Evolutionary conservation across 2,113 vertebrate genomes (phyloP).

Genomic region (Haplotaxodon microlepis): DNA sequence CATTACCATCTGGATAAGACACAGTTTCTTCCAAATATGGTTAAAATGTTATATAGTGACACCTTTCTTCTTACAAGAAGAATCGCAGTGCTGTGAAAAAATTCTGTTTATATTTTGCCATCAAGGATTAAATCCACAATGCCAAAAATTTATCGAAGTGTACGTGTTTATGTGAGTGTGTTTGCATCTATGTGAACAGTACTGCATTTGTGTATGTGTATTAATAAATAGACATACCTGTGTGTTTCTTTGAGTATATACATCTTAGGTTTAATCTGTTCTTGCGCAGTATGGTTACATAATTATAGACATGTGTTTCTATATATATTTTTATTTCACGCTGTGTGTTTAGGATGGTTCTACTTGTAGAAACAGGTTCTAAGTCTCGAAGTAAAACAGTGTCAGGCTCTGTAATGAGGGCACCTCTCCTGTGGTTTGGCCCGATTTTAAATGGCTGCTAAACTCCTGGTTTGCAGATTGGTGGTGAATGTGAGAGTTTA

Average conservation of each 20-base stretch:
- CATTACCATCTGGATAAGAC: neutral
- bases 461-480: neutral
- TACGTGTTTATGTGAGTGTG: neutral
- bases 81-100: neutral
- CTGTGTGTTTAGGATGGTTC: neutral
- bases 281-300: neutral
- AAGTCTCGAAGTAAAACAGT: neutral
- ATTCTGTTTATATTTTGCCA: neutral
- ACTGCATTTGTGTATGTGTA: neutral
- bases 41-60: neutral
- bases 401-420: conserved; percentile 47
- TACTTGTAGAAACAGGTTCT: conserved; percentile 1
- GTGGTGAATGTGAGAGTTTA: neutral
- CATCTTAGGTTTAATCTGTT: neutral
- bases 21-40: neutral
- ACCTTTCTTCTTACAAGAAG: neutral
- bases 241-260: neutral
- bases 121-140: neutral
- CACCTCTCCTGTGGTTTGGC: conserved; percentile 38
- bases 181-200: neutral
- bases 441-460: conserved; percentile 33
- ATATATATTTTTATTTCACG: neutral
- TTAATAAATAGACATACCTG: neutral
- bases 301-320: neutral
- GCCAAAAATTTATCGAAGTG: neutral